These are phyloP conservation scores for Ephestia elutella DNA, from an alignment of 1,140 invertebrate species.

Conservation along the genomic window DNA sequence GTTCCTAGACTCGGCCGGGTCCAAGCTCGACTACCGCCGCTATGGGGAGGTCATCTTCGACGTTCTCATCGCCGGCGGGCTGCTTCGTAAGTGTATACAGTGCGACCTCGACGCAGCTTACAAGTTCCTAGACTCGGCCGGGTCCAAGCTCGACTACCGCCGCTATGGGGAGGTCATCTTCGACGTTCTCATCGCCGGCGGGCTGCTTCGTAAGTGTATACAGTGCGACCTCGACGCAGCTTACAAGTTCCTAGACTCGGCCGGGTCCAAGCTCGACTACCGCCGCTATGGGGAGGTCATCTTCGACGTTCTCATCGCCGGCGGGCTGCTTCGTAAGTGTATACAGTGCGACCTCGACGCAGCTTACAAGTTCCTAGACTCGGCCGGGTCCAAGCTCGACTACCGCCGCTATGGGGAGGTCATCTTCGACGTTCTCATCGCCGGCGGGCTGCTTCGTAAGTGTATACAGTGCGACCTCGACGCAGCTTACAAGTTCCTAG, in stretches of 20 bases:
- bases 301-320: constrained; percentile 98
- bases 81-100: constrained; percentile 77
- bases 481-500: constrained; percentile 94
- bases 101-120: constrained; percentile 93
- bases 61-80: constrained; percentile 96
- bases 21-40: constrained; percentile 96
- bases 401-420: constrained; percentile 98
- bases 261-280: constrained; percentile 97
- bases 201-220: constrained; percentile 80
- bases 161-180: constrained; percentile 98
- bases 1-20: constrained; percentile 94
- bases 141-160: constrained; percentile 96
- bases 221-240: constrained; percentile 92
- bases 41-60: constrained; percentile 99
- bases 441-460: constrained; percentile 89
- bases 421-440: constrained; percentile 98
- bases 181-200: constrained; percentile 98
- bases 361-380: constrained; percentile 95
- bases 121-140: constrained; percentile 94
- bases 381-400: constrained; percentile 95
- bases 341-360: constrained; percentile 87
- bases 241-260: constrained; percentile 93
- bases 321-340: constrained; percentile 85
- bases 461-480: constrained; percentile 84
- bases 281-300: constrained; percentile 97